These are phyloP conservation scores for Etheostoma cragini DNA, from an alignment of 2,113 vertebrate genomes.

Conservation along the genomic window DNA sequence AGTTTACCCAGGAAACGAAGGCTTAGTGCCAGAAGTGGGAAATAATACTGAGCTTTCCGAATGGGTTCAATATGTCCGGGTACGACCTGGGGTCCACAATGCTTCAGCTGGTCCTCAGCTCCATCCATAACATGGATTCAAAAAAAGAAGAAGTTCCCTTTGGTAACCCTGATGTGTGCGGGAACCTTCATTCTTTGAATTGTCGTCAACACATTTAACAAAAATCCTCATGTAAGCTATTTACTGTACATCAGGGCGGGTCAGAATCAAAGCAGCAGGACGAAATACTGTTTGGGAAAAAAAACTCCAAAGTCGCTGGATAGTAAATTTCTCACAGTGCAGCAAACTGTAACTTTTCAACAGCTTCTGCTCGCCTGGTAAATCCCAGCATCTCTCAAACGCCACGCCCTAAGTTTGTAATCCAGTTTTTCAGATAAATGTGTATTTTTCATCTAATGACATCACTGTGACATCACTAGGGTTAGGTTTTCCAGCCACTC, in stretches of 20 bases:
- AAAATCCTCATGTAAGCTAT: neutral
- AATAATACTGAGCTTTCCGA: conserved; percentile 21
- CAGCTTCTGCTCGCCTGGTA: neutral
- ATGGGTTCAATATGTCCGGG: neutral
- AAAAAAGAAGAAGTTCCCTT: no score
- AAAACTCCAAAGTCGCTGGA: neutral
- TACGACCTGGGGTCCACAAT: neutral
- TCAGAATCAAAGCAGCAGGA: conserved; percentile 4
- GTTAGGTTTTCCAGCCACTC: neutral
- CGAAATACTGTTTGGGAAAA: neutral
- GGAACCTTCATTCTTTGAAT: neutral
- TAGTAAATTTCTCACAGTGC: conserved; percentile 31
- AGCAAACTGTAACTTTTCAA: neutral
- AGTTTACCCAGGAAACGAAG: conserved; percentile 1
- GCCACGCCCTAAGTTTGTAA: neutral
- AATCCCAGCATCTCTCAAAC: neutral
- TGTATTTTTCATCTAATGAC: neutral
- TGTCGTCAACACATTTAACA: neutral
- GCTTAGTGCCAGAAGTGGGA: neutral
- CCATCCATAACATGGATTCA: conserved; percentile 2
- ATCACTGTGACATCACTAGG: neutral
- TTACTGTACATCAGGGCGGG: conserved; percentile 10
- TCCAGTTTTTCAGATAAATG: neutral
- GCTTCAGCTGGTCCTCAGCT: no score
- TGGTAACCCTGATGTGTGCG: neutral